Evolutionary conservation across 2,113 vertebrate species (phyloP).

Genomic region (Neogobius melanostomus): DNA sequence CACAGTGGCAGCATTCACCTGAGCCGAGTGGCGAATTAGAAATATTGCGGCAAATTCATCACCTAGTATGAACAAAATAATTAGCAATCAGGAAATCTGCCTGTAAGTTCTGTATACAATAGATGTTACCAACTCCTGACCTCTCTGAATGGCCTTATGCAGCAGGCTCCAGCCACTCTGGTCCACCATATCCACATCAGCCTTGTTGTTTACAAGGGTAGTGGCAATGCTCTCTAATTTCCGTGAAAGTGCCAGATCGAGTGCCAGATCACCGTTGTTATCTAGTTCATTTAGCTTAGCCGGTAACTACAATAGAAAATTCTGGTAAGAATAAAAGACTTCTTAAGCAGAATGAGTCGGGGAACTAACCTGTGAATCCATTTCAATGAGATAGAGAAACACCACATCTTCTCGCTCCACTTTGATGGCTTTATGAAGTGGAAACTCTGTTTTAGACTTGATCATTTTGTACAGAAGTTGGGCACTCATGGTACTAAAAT

Average conservation of each 20-base stretch:
- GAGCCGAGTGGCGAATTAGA: conserved; percentile 91
- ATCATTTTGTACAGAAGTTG: conserved; percentile 98
- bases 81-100: background rate
- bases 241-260: conserved; percentile 90
- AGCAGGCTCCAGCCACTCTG: conserved; percentile 94
- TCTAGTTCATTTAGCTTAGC: conserved; percentile 94
- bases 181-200: conserved; percentile 94
- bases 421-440: conserved; percentile 97
- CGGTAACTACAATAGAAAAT: conserved; percentile 76
- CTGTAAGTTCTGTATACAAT: background rate
- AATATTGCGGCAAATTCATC: conserved; percentile 95
- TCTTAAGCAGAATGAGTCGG: background rate
- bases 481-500: conserved; percentile 97
- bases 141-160: conserved; percentile 96
- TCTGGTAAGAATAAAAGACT: too few species aligned
- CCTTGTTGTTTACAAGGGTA: conserved; percentile 91
- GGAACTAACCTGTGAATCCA: conserved; percentile 90
- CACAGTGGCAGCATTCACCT: conserved; percentile 90
- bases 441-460: conserved; percentile 96
- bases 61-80: conserved; percentile 67
- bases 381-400: conserved; percentile 96
- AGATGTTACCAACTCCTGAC: conserved; percentile 61
- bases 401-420: conserved; percentile 97
- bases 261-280: conserved; percentile 91
- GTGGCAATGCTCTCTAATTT: conserved; percentile 92